phyloP scores from a whole-genome alignment of 2,797 vertebrate species.

The Florisuga fusca region DNA sequence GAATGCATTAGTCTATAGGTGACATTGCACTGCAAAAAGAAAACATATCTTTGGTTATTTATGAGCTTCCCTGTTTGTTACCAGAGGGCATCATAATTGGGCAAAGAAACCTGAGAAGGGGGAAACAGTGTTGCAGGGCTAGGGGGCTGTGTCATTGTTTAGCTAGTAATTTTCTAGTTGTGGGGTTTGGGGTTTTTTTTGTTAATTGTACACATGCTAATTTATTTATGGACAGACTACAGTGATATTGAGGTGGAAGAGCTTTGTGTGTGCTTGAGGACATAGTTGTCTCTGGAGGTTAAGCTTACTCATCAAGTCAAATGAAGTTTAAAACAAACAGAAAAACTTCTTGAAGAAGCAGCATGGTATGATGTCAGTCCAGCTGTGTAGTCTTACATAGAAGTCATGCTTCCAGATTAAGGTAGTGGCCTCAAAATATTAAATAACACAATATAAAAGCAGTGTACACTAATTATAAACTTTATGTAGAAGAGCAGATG shows the following conservation, averaged over 20 bases:
- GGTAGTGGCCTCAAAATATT: background rate
- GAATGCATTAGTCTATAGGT: background rate
- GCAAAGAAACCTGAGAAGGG: background rate
- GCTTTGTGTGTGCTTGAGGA: background rate
- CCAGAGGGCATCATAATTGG: background rate
- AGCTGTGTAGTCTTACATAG: background rate
- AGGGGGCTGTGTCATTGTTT: background rate
- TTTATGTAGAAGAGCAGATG: background rate
- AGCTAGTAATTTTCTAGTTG: background rate
- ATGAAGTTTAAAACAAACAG: background rate
- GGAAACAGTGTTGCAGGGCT: background rate
- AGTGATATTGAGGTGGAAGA: background rate
- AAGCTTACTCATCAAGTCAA: background rate
- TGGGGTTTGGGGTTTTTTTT: background rate
- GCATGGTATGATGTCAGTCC: background rate
- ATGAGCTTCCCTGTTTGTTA: background rate
- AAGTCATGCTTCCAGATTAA: slow-evolving; percentile 10
- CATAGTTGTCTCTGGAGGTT: background rate
- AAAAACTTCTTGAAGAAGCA: background rate
- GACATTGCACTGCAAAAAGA: background rate
- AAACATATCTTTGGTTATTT: background rate
- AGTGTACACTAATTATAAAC: background rate
- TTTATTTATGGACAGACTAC: background rate
- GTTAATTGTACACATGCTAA: background rate
- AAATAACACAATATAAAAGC: background rate